These are phyloP conservation scores for Chaetura pelagica DNA, from an alignment of 2,113 vertebrate species.

Conservation along the genomic window DNA sequence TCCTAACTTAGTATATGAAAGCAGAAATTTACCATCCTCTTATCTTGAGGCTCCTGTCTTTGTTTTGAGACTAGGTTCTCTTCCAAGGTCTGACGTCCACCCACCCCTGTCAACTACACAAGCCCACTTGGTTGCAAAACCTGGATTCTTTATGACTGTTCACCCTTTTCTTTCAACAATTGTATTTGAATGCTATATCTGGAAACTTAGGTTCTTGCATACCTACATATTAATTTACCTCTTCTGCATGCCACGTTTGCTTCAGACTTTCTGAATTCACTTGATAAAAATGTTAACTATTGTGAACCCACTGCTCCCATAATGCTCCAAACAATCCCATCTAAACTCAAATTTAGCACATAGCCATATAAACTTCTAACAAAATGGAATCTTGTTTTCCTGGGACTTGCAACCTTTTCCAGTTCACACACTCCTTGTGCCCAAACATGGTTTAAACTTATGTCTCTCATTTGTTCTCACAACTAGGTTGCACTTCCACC, in stretches of 20 bases:
- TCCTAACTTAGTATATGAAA: too few relatives aligned
- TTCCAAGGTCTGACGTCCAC: too few relatives aligned
- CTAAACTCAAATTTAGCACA: background rate
- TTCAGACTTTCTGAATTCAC: background rate
- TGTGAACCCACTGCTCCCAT: background rate
- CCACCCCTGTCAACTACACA: too few relatives aligned
- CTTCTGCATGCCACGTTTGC: background rate
- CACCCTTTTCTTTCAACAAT: too few relatives aligned
- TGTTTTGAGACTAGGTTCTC: too few relatives aligned
- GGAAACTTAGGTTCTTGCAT: background rate
- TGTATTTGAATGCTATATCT: background rate
- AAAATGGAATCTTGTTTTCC: background rate
- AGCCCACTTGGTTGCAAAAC: too few relatives aligned
- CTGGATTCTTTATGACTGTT: too few relatives aligned
- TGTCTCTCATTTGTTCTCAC: background rate
- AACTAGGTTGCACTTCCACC: background rate
- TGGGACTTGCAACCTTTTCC: too few relatives aligned
- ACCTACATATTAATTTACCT: background rate
- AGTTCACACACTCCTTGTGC: background rate
- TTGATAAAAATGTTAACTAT: background rate
- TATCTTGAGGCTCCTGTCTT: too few relatives aligned
- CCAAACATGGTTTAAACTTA: accelerated
- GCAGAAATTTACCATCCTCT: too few relatives aligned
- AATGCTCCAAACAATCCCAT: background rate
- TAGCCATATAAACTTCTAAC: background rate